These are phyloP conservation scores for Ganaspis sp. DNA, from an alignment of 1,140 invertebrate species.

Conservation along the genomic window DNA sequence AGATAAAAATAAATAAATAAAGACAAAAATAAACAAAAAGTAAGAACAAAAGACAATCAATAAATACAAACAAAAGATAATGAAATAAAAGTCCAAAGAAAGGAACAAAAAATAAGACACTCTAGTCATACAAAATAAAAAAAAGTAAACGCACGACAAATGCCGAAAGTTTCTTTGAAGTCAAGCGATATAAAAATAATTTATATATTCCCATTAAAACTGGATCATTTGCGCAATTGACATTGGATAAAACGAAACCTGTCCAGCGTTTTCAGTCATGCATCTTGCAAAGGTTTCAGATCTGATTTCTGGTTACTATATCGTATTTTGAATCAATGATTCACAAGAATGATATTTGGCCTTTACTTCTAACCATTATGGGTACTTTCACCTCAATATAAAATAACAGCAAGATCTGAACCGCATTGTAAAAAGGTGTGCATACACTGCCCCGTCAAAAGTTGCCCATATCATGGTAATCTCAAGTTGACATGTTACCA, in stretches of 20 bases:
- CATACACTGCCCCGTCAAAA: background rate
- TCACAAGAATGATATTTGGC: background rate
- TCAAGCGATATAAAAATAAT: background rate
- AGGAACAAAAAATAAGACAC: too few relatives aligned
- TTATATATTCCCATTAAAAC: background rate
- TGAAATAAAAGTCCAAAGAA: too few relatives aligned
- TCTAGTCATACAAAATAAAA: too few relatives aligned
- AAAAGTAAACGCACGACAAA: too few relatives aligned
- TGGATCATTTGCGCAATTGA: background rate
- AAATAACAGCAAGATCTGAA: background rate
- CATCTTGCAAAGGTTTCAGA: background rate
- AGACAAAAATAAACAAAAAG: too few relatives aligned
- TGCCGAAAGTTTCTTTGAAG: too few relatives aligned
- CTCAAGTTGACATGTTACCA: slow-evolving; percentile 5
- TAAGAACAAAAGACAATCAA: too few relatives aligned
- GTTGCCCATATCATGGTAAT: background rate
- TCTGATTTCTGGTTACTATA: background rate
- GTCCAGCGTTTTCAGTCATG: background rate
- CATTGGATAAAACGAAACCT: background rate
- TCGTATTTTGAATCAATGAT: background rate
- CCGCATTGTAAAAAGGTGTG: slow-evolving; percentile 7
- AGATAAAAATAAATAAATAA: too few relatives aligned
- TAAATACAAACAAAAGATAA: too few relatives aligned
- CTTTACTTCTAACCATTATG: background rate
- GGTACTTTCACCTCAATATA: slow-evolving; percentile 19